Conservation (phyloP, 2,888 invertebrate genomes). For the Agrotis exclamationis region DNA sequence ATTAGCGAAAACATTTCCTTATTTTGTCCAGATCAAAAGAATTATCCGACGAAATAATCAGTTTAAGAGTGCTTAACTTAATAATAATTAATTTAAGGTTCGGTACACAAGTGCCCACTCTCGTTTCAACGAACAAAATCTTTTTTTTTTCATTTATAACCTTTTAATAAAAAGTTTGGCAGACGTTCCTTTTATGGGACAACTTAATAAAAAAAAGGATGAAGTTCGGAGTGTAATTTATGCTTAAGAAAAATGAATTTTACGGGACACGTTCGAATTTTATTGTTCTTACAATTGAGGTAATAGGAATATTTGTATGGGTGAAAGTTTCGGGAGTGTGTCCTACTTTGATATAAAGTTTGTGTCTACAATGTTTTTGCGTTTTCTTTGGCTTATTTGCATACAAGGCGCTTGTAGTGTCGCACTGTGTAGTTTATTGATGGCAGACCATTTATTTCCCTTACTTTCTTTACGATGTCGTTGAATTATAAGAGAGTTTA, state of each 20-base stretch:
- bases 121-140: constrained; percentile 67
- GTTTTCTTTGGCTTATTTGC: constrained; percentile 7
- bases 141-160: constrained; percentile 73
- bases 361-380: neutral
- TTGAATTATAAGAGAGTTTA: neutral
- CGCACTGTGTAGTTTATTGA: neutral
- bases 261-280: constrained; percentile 79
- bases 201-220: constrained; percentile 76
- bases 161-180: constrained; percentile 74
- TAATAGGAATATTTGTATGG: constrained; percentile 63
- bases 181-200: constrained; percentile 69
- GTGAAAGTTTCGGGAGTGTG: constrained; percentile 48
- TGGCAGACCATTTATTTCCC: neutral
- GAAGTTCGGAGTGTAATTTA: constrained; percentile 76
- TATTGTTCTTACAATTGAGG: constrained; percentile 77
- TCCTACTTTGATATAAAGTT: constrained; percentile 47
- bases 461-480: neutral
- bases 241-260: constrained; percentile 77
- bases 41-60: constrained; percentile 61
- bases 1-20: constrained; percentile 57
- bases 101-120: constrained; percentile 68
- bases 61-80: constrained; percentile 63
- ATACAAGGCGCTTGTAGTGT: neutral
- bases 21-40: constrained; percentile 60
- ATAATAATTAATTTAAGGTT: constrained; percentile 72